Percentiles rank a stretch among this genome's conserved stretches.
Conservation (phyloP, 1,140 invertebrate genomes). For the Orchesella cincta region DNA sequence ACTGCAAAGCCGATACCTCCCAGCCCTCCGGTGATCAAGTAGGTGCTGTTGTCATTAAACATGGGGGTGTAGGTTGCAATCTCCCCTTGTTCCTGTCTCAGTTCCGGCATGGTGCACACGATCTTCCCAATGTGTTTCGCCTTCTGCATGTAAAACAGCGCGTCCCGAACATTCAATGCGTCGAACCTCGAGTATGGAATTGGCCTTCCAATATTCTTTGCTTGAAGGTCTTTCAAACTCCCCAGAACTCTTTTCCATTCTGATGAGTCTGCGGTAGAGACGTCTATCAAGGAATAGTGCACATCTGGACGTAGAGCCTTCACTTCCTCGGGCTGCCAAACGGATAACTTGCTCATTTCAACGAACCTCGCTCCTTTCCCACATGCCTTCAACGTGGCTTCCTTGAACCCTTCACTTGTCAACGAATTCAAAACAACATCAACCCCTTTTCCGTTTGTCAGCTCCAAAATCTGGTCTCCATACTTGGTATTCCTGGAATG, state of each 20-base stretch:
- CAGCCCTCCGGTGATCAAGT: conserved; percentile 14
- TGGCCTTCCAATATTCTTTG: not conserved
- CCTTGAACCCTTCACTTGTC: not conserved
- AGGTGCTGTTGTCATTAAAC: conserved; percentile 2
- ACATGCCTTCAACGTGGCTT: not conserved
- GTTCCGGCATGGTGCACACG: conserved; percentile 3
- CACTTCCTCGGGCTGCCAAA: not conserved
- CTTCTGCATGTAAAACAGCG: conserved; percentile 6
- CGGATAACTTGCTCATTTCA: conserved; percentile 6
- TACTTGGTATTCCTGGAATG: not conserved
- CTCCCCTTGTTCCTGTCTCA: not conserved
- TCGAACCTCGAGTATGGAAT: conserved; percentile 11
- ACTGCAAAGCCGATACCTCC: conserved; percentile 26
- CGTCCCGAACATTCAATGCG: not conserved
- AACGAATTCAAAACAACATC: conserved; percentile 19
- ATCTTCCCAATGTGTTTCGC: conserved; percentile 27
- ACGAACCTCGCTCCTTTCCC: not conserved
- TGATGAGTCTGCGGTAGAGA: not conserved
- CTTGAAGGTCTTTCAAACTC: not conserved
- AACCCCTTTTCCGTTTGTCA: not conserved
- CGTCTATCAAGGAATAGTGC: not conserved
- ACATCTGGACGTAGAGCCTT: not conserved
- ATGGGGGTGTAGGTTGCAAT: not conserved
- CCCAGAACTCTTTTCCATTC: not conserved
- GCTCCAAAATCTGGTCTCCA: conserved; percentile 1